A percentile compares a stretch with the other conserved stretches of the same genome.
These are phyloP conservation scores for Poicephalus meyeri DNA, from an alignment of 2,113 vertebrate genomes.

Conservation along the genomic window DNA sequence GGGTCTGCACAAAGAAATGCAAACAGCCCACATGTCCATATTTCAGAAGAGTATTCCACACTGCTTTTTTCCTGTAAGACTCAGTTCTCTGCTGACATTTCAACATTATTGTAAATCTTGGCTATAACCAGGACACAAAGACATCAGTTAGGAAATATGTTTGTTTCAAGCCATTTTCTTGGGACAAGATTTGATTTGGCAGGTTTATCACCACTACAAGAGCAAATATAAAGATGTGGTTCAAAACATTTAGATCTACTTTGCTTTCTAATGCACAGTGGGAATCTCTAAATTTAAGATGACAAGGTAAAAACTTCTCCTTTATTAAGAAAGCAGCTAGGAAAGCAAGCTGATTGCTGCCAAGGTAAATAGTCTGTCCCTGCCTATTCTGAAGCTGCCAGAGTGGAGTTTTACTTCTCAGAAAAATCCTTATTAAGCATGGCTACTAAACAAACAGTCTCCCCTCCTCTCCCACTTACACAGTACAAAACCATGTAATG, in stretches of 20 bases:
- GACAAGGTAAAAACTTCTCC: not conserved
- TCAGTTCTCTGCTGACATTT: not conserved
- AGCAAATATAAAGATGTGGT: not conserved
- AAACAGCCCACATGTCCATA: not conserved
- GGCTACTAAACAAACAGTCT: not conserved
- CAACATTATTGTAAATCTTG: not conserved
- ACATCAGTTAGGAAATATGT: not conserved
- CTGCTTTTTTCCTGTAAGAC: not conserved
- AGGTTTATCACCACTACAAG: not conserved
- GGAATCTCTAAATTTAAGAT: not conserved
- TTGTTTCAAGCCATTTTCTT: not conserved
- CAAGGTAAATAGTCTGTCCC: slow-evolving; percentile 34
- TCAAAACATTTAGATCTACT: not conserved
- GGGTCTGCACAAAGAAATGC: not conserved
- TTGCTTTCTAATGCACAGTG: not conserved
- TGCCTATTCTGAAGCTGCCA: not conserved
- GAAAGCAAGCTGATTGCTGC: not conserved
- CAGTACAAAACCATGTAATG: slow-evolving; percentile 32
- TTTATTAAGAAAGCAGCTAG: not conserved
- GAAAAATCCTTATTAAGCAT: slow-evolving; percentile 42
- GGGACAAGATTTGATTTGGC: not conserved
- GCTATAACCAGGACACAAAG: not conserved
- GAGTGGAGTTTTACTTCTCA: slow-evolving; percentile 2
- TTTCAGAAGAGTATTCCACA: not conserved
- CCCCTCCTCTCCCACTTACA: slow-evolving; percentile 20